phyloP scores from a whole-genome alignment of 2,888 invertebrate genomes.

The Synergus umbraculus region DNA sequence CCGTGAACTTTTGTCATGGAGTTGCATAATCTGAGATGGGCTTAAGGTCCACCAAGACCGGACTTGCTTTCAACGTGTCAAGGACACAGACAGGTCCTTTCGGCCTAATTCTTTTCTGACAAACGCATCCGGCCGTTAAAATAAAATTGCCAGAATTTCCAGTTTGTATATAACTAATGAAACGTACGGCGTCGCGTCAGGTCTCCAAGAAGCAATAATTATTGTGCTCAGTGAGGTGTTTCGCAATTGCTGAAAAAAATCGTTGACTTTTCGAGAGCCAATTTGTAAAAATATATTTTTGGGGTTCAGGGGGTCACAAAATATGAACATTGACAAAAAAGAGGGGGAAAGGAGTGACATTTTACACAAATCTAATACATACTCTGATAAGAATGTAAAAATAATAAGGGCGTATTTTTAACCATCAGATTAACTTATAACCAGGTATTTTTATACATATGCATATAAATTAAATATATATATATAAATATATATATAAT shows the following conservation, averaged over 20 bases:
- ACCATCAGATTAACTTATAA: too few relatives aligned
- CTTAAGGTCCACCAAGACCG: conserved; percentile 42
- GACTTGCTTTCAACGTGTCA: conserved; percentile 52
- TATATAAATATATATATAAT: conserved; percentile 28
- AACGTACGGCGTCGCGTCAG: not conserved
- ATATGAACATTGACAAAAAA: too few relatives aligned
- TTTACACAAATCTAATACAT: too few relatives aligned
- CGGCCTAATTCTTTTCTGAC: conserved; percentile 51
- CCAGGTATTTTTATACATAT: too few relatives aligned
- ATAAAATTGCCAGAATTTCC: conserved; percentile 13
- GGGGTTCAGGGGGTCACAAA: too few relatives aligned
- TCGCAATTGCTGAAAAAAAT: conserved; percentile 40
- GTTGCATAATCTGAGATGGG: conserved; percentile 47
- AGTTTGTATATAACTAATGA: conserved; percentile 1
- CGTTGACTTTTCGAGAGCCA: conserved; percentile 54
- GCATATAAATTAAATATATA: too few relatives aligned
- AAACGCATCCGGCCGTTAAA: conserved; percentile 52
- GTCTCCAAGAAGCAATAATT: not conserved
- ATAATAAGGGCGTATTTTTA: too few relatives aligned
- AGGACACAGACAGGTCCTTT: conserved; percentile 53
- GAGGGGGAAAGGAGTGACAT: too few relatives aligned
- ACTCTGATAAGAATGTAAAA: too few relatives aligned
- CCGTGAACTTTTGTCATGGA: conserved; percentile 42
- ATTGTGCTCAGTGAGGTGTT: not conserved
- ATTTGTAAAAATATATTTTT: too few relatives aligned